Evolutionary conservation across 30 jellyfish, hydroid and myxozoan genomes (phyloP), one percentile per base, ranked within the genome.

Genomic region (Cassiopea andromeda): DNA sequence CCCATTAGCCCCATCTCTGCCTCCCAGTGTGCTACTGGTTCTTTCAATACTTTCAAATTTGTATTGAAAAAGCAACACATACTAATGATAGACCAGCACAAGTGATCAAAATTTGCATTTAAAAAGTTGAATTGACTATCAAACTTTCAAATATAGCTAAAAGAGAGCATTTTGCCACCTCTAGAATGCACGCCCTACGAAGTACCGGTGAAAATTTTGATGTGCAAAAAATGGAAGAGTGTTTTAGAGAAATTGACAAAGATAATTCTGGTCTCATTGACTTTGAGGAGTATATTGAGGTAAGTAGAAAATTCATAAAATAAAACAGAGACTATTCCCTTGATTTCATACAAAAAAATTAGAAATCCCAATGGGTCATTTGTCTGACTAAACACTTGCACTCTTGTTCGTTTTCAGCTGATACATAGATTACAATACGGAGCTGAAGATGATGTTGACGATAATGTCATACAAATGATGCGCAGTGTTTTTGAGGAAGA

Each of bases 191-290:
- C 43, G 97, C 82, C 46, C 85, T 92, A 45, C 94, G 87, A 72
- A 96, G 87, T 69, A 58, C 81, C 76, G 98, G 98, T 15, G 94
- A 92, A 76, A 81, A 75, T 60, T 92, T 96, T 38, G 77, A 72
- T 46, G 78, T 77, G 5, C 85, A 80, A 44, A 92, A 27, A 75
- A 66, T 96, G 48, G 90, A 92, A 73, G 67, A 82, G 46, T 87
- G 87, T 75, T 92, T 92, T 72, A 47, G 16, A 45, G 98, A 87
- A 57, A 72, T 87, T 74, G 98, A 92, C 58, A 91, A 81, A 69
- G 98, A 92, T 81, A 94, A 94, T 49, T 92, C 98, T 46, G 98
- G 98, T 2, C 94, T 97, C 18, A 92, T 92, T 27, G 98, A 92
- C 60, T 92, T 92, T 69, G 98, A 92, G 78, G 98, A 92, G 73